A percentile compares a stretch with the other conserved stretches of the same genome.
phyloP scores from a whole-genome alignment of 35 echinoderm and acorn worm genomes.

The Chiridota heheva region DNA sequence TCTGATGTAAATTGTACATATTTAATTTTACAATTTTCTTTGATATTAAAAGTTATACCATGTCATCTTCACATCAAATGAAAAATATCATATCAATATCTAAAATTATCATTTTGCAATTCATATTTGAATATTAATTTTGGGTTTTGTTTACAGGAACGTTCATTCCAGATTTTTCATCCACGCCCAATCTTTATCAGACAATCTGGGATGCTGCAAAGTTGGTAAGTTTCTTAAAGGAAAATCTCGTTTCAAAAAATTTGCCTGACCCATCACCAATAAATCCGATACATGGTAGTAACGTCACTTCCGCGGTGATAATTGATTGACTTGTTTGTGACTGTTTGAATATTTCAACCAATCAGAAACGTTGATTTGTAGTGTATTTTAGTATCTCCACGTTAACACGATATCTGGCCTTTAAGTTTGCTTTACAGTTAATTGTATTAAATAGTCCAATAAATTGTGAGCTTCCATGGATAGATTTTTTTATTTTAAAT shows the following conservation, averaged over 20 bases:
- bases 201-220: constrained; percentile 54
- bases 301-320: background rate
- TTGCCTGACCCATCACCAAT: background rate
- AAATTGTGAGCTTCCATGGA: too few species aligned
- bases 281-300: background rate
- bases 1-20: too few species aligned
- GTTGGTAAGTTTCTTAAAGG: constrained; percentile 25
- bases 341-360: background rate
- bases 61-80: too few species aligned
- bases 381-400: too few species aligned
- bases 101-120: too few species aligned
- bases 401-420: too few species aligned
- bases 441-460: too few species aligned
- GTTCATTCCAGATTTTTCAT: constrained; percentile 24
- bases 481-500: too few species aligned
- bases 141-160: constrained; percentile 40
- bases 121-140: background rate
- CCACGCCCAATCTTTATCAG: constrained; percentile 68
- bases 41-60: too few species aligned
- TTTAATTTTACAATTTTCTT: too few species aligned
- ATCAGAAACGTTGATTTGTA: background rate
- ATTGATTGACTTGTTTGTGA: background rate
- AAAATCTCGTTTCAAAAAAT: background rate
- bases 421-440: too few species aligned
- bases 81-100: too few species aligned